Conservation (phyloP, 2,113 vertebrate species). For the Phoenicopterus ruber region DNA sequence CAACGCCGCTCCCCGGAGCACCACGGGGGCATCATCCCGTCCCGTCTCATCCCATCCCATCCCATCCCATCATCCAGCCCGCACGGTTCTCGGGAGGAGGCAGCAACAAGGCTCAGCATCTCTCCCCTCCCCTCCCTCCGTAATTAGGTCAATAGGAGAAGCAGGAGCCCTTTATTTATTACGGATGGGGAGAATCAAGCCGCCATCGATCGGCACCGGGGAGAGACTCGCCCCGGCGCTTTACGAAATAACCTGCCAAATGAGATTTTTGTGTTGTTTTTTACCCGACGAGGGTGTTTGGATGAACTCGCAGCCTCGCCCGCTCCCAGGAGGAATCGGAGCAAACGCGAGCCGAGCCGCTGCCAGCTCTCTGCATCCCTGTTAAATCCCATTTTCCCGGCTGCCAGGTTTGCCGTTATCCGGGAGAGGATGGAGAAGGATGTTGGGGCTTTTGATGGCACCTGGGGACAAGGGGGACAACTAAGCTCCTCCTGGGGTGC, state of each 20-base stretch:
- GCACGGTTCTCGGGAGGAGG: rapidly evolving
- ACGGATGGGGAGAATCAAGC: not conserved
- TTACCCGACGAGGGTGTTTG: not conserved
- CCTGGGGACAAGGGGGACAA: not conserved
- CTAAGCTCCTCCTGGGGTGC: not conserved
- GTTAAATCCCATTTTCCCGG: not conserved
- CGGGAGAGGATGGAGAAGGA: not conserved
- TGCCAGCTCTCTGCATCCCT: not conserved
- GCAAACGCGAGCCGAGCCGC: not conserved
- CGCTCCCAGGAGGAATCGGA: not conserved
- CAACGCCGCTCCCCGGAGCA: not conserved
- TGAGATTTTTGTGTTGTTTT: not conserved
- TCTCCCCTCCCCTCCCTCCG: rapidly evolving
- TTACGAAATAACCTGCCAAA: not conserved
- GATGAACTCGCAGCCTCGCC: not conserved
- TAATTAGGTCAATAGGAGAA: not conserved
- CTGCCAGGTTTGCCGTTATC: not conserved
- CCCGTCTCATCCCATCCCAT: not conserved
- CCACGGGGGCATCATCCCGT: too few relatives aligned
- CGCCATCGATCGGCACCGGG: rapidly evolving
- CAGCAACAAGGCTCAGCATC: not conserved
- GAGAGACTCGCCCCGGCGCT: not conserved
- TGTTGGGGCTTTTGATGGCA: not conserved
- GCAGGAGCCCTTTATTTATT: not conserved
- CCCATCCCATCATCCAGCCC: not conserved